Evolutionary conservation across 2,888 invertebrate species (phyloP).

Genomic region (Drosophila formosana): DNA sequence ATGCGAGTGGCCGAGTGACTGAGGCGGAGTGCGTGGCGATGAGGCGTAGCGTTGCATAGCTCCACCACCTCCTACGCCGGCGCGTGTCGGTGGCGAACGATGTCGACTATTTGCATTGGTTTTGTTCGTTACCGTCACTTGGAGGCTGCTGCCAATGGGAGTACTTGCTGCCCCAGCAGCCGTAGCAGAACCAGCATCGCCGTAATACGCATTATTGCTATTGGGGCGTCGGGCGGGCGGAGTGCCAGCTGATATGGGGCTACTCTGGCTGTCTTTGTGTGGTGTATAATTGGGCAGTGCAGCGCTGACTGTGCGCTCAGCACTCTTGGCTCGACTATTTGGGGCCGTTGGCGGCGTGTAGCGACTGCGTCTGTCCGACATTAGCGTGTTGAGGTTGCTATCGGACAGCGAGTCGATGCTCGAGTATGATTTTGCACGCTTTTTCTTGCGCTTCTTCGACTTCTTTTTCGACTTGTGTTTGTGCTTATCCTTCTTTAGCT

Average conservation of each 20-base stretch:
- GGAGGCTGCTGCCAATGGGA: slow-evolving; percentile 68
- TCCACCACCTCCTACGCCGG: slow-evolving; percentile 31
- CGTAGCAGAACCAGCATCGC: slow-evolving; percentile 50
- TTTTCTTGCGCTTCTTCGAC: slow-evolving; percentile 89
- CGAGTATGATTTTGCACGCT: slow-evolving; percentile 89
- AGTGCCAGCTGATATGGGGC: slow-evolving; percentile 83
- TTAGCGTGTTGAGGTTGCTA: slow-evolving; percentile 84
- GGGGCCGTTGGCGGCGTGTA: slow-evolving; percentile 83
- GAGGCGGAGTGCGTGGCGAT: slow-evolving; percentile 85
- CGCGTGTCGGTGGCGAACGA: slow-evolving; percentile 69
- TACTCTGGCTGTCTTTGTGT: slow-evolving; percentile 82
- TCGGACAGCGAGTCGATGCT: slow-evolving; percentile 89
- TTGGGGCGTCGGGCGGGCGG: slow-evolving; percentile 83
- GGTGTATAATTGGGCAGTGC: slow-evolving; percentile 67
- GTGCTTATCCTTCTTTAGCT: slow-evolving; percentile 87
- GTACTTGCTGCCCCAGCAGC: slow-evolving; percentile 55
- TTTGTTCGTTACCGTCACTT: slow-evolving; percentile 82
- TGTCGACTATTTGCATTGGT: slow-evolving; percentile 65
- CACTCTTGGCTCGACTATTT: slow-evolving; percentile 58
- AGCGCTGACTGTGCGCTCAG: slow-evolving; percentile 72
- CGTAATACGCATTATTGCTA: slow-evolving; percentile 80
- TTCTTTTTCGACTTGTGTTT: slow-evolving; percentile 92
- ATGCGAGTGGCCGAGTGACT: slow-evolving; percentile 58
- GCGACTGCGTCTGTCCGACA: slow-evolving; percentile 75
- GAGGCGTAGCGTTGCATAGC: slow-evolving; percentile 75